These are phyloP conservation scores for Formicarius rufipectus DNA, from an alignment of 2,113 vertebrate genomes.

Conservation along the genomic window DNA sequence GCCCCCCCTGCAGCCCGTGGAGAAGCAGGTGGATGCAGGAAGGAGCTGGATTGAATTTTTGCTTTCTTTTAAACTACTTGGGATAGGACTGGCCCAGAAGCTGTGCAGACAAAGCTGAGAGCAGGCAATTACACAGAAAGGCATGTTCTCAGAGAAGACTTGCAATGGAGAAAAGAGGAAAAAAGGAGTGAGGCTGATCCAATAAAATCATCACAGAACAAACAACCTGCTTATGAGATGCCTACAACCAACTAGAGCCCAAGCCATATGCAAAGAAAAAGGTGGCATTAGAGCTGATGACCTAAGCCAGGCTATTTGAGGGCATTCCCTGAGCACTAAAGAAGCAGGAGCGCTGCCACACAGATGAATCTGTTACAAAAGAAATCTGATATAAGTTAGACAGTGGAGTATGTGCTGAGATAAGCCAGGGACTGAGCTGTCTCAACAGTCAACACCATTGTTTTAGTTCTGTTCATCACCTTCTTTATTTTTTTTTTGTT, in stretches of 20 bases:
- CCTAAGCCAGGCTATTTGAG: neutral
- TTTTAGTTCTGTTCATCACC: neutral
- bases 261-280: neutral
- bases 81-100: neutral
- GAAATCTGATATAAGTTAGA: neutral
- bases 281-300: neutral
- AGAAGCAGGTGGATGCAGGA: too few species aligned
- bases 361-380: neutral
- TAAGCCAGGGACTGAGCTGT: neutral
- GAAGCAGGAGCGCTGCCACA: neutral
- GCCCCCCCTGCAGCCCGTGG: too few species aligned
- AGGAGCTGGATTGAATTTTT: too few species aligned
- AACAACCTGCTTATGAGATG: neutral
- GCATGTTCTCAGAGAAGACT: neutral
- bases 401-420: neutral
- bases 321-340: neutral
- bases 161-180: neutral
- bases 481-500: neutral
- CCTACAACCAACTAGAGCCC: neutral
- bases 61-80: neutral
- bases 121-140: neutral
- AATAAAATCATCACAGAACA: neutral
- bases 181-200: neutral
- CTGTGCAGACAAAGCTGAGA: neutral
- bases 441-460: neutral